Evolutionary conservation across 1,140 invertebrate genomes (phyloP).

Genomic region (Hylaeus volcanicus): DNA sequence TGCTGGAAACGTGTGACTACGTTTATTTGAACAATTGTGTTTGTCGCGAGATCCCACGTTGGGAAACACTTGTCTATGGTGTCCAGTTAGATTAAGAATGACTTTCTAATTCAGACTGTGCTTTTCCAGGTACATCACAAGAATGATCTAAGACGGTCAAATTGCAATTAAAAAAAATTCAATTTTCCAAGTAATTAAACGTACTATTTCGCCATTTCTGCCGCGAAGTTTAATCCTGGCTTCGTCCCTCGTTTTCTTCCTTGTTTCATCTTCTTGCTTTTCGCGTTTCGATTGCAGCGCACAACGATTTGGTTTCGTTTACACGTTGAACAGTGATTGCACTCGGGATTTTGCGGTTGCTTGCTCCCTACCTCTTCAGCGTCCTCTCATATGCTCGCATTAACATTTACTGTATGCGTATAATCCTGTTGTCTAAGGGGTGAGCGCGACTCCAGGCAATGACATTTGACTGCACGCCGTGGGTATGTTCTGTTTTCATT

Average conservation of each 20-base stretch:
- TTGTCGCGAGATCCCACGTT: too few species aligned
- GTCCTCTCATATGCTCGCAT: neutral
- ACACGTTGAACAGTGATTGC: neutral
- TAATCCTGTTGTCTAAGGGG: neutral
- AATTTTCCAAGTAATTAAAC: too few species aligned
- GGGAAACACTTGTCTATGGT: too few species aligned
- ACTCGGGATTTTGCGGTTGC: neutral
- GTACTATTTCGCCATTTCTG: too few species aligned
- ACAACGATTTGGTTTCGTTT: constrained; percentile 39
- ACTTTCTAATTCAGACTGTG: too few species aligned
- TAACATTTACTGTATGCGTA: neutral
- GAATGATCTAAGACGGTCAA: too few species aligned
- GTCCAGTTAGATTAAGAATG: too few species aligned
- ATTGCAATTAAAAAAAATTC: too few species aligned
- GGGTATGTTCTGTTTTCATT: constrained; percentile 47
- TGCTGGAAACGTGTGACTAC: neutral
- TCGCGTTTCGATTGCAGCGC: constrained; percentile 34
- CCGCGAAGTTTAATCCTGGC: too few species aligned
- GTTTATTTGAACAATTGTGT: too few species aligned
- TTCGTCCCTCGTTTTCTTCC: too few species aligned
- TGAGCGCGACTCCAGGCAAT: neutral
- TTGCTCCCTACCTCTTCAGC: neutral
- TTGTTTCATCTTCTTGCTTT: neutral
- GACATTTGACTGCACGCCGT: constrained; percentile 6
- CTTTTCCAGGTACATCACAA: too few species aligned